Conservation (phyloP, 1,140 invertebrate genomes). For the Drepana arcuata region DNA sequence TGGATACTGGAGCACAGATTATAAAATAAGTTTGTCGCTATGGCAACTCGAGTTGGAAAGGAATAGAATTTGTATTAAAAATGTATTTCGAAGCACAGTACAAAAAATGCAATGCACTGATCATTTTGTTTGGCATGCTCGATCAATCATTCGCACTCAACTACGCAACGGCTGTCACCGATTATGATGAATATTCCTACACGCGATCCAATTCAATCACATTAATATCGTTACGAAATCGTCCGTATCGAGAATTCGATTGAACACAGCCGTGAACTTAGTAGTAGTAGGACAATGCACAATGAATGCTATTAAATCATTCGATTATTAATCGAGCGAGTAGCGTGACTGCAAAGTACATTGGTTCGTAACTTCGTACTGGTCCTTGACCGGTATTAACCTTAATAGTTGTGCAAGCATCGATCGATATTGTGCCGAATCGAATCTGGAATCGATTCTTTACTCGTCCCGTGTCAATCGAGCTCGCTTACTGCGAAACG, state of each 20-base stretch:
- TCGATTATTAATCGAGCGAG: conserved; percentile 22
- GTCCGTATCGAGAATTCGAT: conserved; percentile 20
- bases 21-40: too few species aligned
- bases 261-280: conserved; percentile 24
- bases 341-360: conserved; percentile 23
- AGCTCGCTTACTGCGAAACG: conserved; percentile 35
- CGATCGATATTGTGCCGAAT: conserved; percentile 39
- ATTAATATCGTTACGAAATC: conserved; percentile 24
- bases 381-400: conserved; percentile 53
- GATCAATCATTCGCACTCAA: conserved; percentile 23
- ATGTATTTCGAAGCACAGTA: too few species aligned
- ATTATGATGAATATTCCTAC: conserved; percentile 37
- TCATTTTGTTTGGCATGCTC: conserved; percentile 13
- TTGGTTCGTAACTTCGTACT: conserved; percentile 16
- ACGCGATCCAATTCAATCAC: conserved; percentile 25
- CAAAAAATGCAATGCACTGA: conserved; percentile 10
- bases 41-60: too few species aligned
- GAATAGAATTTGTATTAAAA: too few species aligned
- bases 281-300: conserved; percentile 13
- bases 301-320: conserved; percentile 24
- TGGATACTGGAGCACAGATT: too few species aligned
- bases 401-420: conserved; percentile 40
- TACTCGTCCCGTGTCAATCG: conserved; percentile 23
- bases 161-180: conserved; percentile 25
- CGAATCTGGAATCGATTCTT: conserved; percentile 43